Percentiles rank a stretch among this genome's conserved stretches.
These are phyloP conservation scores for Allygus modestus DNA, from an alignment of 2,888 invertebrate genomes.

Conservation along the genomic window DNA sequence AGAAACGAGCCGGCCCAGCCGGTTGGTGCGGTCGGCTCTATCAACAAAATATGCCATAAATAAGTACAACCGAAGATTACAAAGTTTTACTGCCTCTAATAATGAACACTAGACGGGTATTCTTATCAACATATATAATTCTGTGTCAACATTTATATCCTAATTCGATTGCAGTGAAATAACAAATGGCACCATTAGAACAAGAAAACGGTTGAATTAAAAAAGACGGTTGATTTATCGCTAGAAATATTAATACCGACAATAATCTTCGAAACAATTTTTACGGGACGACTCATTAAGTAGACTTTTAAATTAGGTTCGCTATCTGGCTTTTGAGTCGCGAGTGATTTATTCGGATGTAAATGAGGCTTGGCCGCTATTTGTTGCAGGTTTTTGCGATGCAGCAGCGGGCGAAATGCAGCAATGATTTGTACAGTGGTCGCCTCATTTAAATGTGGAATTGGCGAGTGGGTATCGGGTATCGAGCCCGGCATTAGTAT, in stretches of 20 bases:
- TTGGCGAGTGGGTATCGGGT: constrained; percentile 32
- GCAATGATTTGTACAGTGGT: constrained; percentile 26
- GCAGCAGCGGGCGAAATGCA: constrained; percentile 28
- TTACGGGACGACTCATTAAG: constrained; percentile 26
- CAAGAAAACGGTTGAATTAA: not conserved
- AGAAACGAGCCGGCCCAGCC: not conserved
- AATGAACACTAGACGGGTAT: constrained; percentile 24
- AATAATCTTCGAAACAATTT: constrained; percentile 40
- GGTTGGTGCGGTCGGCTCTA: not conserved
- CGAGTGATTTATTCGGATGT: constrained; percentile 39
- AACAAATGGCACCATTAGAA: constrained; percentile 42
- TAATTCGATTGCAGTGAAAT: constrained; percentile 37
- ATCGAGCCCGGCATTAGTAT: constrained; percentile 35
- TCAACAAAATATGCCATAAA: constrained; percentile 45
- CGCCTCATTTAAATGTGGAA: constrained; percentile 35
- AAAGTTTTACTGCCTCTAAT: constrained; percentile 30
- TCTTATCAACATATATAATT: constrained; percentile 38
- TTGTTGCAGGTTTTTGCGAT: constrained; percentile 42
- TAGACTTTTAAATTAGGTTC: constrained; percentile 23
- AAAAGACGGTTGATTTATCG: constrained; percentile 17
- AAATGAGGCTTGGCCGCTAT: constrained; percentile 19
- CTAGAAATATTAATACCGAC: constrained; percentile 41
- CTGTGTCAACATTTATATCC: constrained; percentile 46
- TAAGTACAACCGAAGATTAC: constrained; percentile 31
- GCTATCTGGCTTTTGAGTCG: constrained; percentile 28